Base-by-base conservation (phyloP, 64 coral and sea anemone genomes). In the Pachyseris speciosa region DNA sequence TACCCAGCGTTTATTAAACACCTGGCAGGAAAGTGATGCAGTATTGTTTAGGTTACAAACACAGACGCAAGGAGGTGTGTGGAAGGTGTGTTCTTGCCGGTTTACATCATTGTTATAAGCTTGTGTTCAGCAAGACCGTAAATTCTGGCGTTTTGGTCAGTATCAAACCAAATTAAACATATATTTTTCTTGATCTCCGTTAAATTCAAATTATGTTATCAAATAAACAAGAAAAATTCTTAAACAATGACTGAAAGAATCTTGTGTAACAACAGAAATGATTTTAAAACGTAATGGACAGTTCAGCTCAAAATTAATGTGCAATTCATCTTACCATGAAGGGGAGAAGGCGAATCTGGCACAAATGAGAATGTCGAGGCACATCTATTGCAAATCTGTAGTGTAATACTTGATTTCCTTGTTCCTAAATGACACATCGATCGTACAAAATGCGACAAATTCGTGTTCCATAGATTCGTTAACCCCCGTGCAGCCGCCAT, bases 341-440 rank as follows among this genome's bases (percentile, higher is more conserved):
- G 52, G 39, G 94, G 94, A 13, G 80, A 69, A 5, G 88, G 86
- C 2, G 78, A 90, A 64, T 95, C 94, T 0, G 94, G 83, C 8
- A 95, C 94, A 74, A 87, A 95, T 24, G 94, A 63, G 48, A 95
- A 91, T 22, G 94, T 79, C 15, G 94, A 95, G 19, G 83, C 88
- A 75, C 51, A 91, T 81, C 94, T 84, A 20, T 40, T 71, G 36
- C 31, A 84, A 74, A 37, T 69, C 9, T 59, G 44, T 12, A 65
- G 34, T 47, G 83, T 5, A 37, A 10, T 32, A 0, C 70, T 74
- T 34, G 88, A 26, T 44, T 84, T 41, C 31, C 3, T 28, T 0
- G 31, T 60, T 40, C 88, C 33, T 63, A 31, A 16, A 44, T 15
- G 22, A 8, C 6, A 32, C 44, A 33, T 16, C 47, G 69, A 70